phyloP scores from a whole-genome alignment of 2,888 invertebrate species.

The Eupeodes latifasciatus region DNA sequence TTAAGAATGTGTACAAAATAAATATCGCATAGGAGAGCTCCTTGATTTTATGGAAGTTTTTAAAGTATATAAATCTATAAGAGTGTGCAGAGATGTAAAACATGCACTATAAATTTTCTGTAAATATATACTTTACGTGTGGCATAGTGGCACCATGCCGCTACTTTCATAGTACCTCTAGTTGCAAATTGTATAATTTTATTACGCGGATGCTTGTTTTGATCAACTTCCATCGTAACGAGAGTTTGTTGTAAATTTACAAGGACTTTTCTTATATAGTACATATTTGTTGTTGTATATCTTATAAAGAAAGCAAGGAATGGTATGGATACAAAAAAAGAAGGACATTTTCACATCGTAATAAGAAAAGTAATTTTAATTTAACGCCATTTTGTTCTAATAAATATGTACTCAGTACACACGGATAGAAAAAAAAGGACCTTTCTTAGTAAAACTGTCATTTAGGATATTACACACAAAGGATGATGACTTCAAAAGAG shows the following conservation, averaged over 20 bases:
- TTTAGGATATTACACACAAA: conserved; percentile 26
- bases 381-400: conserved; percentile 58
- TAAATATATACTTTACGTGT: neutral
- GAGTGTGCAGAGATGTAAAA: neutral
- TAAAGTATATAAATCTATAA: neutral
- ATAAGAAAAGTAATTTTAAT: conserved; percentile 58
- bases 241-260: conserved; percentile 24
- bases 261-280: neutral
- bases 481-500: conserved; percentile 11
- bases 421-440: neutral
- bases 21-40: neutral
- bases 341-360: conserved; percentile 63
- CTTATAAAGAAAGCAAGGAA: neutral
- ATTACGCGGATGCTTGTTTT: conserved; percentile 43
- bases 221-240: conserved; percentile 49
- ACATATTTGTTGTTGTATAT: no score
- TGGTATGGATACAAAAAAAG: conserved; percentile 7
- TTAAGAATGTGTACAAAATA: neutral
- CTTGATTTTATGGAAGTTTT: conserved; percentile 24
- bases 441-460: conserved; percentile 31
- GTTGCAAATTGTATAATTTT: conserved; percentile 51
- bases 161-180: neutral
- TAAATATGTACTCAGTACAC: conserved; percentile 18
- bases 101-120: conserved; percentile 24
- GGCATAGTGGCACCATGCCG: neutral